A percentile compares a stretch with the other conserved stretches of the same genome.
phyloP scores from a whole-genome alignment of 2,888 invertebrate species.

The Syritta pipiens region DNA sequence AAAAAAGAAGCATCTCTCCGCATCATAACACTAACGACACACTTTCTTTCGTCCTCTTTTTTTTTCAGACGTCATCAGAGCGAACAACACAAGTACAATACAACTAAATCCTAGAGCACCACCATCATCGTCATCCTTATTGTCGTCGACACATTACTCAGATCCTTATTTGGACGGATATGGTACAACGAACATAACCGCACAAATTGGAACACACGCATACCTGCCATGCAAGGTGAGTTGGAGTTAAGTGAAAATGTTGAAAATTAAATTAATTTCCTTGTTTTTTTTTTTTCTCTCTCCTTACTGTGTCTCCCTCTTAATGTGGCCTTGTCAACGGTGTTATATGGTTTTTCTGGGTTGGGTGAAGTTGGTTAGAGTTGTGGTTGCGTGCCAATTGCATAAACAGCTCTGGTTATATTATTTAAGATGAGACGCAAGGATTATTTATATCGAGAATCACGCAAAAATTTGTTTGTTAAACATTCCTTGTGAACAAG shows the following conservation, averaged over 20 bases:
- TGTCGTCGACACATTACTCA: constrained; percentile 78
- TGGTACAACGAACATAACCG: constrained; percentile 91
- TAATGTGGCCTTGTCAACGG: constrained; percentile 5
- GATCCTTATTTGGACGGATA: constrained; percentile 92
- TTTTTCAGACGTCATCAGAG: constrained; percentile 3
- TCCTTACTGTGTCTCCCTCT: no score
- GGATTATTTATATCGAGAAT: constrained; percentile 23
- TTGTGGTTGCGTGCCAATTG: constrained; percentile 18
- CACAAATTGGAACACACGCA: constrained; percentile 93
- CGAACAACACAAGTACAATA: not conserved
- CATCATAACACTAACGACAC: no score
- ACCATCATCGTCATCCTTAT: constrained; percentile 10
- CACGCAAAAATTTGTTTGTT: no score
- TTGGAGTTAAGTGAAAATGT: constrained; percentile 11
- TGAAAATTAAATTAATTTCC: constrained; percentile 9
- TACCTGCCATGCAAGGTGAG: constrained; percentile 92
- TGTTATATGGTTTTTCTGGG: no score
- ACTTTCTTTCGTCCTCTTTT: no score
- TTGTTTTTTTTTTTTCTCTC: not conserved
- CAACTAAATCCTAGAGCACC: not conserved
- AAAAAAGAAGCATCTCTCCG: no score
- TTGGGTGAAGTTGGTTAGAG: not conserved
- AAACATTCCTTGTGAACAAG: no score
- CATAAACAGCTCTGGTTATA: constrained; percentile 15
- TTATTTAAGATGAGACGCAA: constrained; percentile 23